Evolutionary conservation across 2,888 invertebrate species (phyloP).

Genomic region (Polydrusus cervinus): DNA sequence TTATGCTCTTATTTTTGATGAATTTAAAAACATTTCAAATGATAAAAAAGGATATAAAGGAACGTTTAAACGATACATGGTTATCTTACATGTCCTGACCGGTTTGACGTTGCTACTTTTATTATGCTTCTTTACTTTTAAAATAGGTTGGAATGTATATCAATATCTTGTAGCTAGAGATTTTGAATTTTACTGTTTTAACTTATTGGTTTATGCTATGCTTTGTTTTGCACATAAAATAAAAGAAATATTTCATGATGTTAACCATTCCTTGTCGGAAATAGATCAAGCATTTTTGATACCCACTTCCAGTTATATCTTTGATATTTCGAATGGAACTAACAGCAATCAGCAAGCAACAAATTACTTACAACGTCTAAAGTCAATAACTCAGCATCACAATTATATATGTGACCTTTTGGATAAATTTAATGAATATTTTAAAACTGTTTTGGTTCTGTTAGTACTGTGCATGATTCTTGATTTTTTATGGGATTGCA

Average conservation of each 20-base stretch:
- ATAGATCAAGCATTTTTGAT: neutral
- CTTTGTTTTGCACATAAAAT: conserved; percentile 8
- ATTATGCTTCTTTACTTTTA: neutral
- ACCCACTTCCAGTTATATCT: no score
- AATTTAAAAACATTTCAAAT: neutral
- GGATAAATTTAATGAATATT: conserved; percentile 37
- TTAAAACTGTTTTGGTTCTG: conserved; percentile 28
- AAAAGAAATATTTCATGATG: conserved; percentile 16
- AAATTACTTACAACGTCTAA: conserved; percentile 12
- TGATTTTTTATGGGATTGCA: conserved; percentile 30
- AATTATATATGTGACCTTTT: conserved; percentile 39
- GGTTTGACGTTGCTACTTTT: neutral
- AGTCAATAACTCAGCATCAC: conserved; percentile 14
- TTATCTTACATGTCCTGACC: neutral
- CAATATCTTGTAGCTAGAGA: neutral
- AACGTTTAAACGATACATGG: neutral
- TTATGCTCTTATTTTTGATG: conserved; percentile 3
- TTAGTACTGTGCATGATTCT: conserved; percentile 25
- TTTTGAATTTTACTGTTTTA: conserved; percentile 1
- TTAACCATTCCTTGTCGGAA: neutral
- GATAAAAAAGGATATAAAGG: neutral
- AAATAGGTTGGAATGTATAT: conserved; percentile 13
- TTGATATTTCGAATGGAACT: neutral
- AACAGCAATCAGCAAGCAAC: neutral
- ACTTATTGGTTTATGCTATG: neutral